These are phyloP conservation scores for Megaleporinus macrocephalus DNA, from an alignment of 2,113 vertebrate genomes.

Conservation along the genomic window DNA sequence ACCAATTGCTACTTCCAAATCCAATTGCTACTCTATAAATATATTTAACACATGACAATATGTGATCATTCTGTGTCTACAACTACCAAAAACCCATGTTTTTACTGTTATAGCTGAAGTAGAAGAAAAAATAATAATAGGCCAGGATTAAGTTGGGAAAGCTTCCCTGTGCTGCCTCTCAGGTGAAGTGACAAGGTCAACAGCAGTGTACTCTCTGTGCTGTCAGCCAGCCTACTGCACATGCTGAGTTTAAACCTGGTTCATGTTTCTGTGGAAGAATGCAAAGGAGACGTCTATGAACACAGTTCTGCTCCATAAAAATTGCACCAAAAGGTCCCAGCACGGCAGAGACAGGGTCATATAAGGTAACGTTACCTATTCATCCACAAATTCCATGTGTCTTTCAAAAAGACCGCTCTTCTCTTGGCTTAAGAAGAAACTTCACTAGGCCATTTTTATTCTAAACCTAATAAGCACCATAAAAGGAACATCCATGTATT, in stretches of 20 bases:
- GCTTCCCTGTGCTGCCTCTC: slow-evolving; percentile 27
- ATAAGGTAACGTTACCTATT: slow-evolving; percentile 8
- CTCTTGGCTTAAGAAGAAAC: slow-evolving; percentile 17
- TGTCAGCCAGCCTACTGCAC: slow-evolving; percentile 3
- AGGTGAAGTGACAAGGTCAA: not conserved
- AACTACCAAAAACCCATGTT: slow-evolving; percentile 68
- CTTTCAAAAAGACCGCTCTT: not conserved
- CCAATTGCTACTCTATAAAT: slow-evolving; percentile 72
- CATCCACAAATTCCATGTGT: slow-evolving; percentile 1
- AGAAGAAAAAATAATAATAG: slow-evolving; percentile 3
- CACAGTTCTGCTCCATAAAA: slow-evolving; percentile 30
- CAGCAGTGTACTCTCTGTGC: not conserved
- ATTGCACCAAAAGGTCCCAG: slow-evolving; percentile 51
- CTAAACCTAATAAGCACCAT: slow-evolving; percentile 73
- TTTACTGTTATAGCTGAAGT: slow-evolving; percentile 49
- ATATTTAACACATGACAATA: slow-evolving; percentile 76
- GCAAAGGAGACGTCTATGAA: slow-evolving; percentile 37
- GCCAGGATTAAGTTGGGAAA: slow-evolving; percentile 3
- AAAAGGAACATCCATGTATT: slow-evolving; percentile 66
- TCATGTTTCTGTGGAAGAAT: slow-evolving; percentile 36
- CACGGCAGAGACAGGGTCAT: slow-evolving; percentile 19
- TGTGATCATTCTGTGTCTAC: slow-evolving; percentile 66
- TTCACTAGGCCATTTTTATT: slow-evolving; percentile 58
- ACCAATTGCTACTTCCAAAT: slow-evolving; percentile 66
- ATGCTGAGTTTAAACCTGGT: slow-evolving; percentile 39